Base-by-base conservation (phyloP, 2,888 invertebrate genomes). In the Amblyjoppa proteus region DNA sequence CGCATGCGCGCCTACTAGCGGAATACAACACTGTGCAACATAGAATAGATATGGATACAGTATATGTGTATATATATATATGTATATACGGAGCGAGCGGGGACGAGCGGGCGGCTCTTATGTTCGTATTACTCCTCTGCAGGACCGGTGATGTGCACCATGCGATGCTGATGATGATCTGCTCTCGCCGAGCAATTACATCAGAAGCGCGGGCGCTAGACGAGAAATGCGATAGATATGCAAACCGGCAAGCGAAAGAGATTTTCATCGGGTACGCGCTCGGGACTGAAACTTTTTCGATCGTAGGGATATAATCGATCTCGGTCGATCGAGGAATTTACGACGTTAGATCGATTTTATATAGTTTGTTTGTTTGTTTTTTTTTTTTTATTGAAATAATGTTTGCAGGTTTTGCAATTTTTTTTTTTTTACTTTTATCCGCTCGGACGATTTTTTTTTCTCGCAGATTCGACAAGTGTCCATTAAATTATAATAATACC, bases 101-200 rank as follows among this genome's bases (percentile, higher is more conserved):
- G 61, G 45, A 61, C 61, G 61, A 28, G 28, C 61, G 0, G 16
- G 4, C 61, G n/a, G 11, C 64, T 68, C 25, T 68, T 68, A 68
- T 41, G 68, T 41, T 68, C 38, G 38, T 11, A 38, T 66, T 28
- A 38, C 38, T 66, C 3, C 38, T 69, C 25, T 51, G 25, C 6
- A 38, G 34, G 4, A 20, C 49, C 28, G 69, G 31, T 41, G 68
- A 58, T 28, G 68, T 69, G 69, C 53, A 7, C 53, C 16, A 68
- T 77, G 45, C 71, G 70, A 61, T 76, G 45, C 73, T 77, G 79
- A 79, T 80, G 79, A 79, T 80, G 78, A 80, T 83, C 76, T 71
- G 77, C 77, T 75, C 79, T 75, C 71, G 38, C 28, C 31, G 61
- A 71, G 82, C 85, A 85, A 85, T 85, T 85, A 85, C 85, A 79